Evolutionary conservation across 1,140 invertebrate genomes (phyloP).

Genomic region (Hermatobates lingyangjiaoensis): DNA sequence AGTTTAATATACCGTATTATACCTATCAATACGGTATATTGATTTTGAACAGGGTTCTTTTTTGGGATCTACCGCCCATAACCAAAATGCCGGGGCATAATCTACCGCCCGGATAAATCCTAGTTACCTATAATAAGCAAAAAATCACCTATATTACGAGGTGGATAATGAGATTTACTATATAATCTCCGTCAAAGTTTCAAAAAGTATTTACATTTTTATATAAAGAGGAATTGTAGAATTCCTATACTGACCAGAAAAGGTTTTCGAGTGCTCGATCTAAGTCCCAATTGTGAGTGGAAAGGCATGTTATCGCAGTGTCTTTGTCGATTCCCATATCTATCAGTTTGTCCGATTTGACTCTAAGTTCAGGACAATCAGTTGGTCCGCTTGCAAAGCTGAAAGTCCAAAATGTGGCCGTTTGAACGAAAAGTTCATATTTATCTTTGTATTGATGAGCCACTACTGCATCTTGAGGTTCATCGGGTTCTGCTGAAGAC

Average conservation of each 20-base stretch:
- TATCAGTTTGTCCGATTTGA: constrained; percentile 57
- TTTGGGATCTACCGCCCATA: no score
- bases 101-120: no score
- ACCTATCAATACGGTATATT: no score
- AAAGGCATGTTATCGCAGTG: constrained; percentile 61
- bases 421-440: constrained; percentile 63
- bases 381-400: constrained; percentile 73
- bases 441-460: constrained; percentile 89
- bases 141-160: no score
- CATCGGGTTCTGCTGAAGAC: constrained; percentile 84
- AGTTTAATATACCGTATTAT: no score
- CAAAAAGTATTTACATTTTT: no score
- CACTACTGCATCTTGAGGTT: constrained; percentile 93
- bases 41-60: no score
- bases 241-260: constrained; percentile 47
- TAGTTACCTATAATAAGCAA: no score
- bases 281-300: constrained; percentile 76
- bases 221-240: no score
- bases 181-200: no score
- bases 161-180: no score
- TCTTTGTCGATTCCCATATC: constrained; percentile 81
- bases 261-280: constrained; percentile 71
- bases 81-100: no score
- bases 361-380: constrained; percentile 52
- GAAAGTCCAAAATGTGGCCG: constrained; percentile 87